Evolutionary conservation across 2,888 invertebrate genomes (phyloP), one percentile per base, ranked within the genome.

Genomic region (Eurois occulta): DNA sequence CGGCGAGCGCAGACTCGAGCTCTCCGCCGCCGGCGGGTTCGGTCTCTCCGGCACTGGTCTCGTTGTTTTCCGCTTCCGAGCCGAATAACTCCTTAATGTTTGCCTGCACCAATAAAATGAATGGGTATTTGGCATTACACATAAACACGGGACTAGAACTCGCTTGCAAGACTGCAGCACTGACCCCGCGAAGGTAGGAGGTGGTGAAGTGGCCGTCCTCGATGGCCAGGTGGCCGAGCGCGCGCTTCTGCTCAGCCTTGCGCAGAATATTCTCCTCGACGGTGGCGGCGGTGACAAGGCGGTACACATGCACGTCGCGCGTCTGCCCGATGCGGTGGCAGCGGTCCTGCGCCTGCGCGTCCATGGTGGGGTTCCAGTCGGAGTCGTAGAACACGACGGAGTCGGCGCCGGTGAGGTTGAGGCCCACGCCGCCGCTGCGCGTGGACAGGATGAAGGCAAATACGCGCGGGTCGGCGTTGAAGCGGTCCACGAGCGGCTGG

Each of bases 331-430:
- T 99, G 91, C 99, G 98, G 97, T 99, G 99, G 95, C 99, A 99
- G 89, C 99, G 97, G 97, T 99, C 99, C 95, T 99, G 99, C 85
- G 99, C 99, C 92, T 96, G 96, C 81, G 99, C 99, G 97, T 99
- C 99, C 99, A 99, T 99, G 10, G 99, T 99, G 72, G 99, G 99
- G 97, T 99, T 99, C 99, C 99, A 99, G 96, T 99, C 99, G 83
- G 99, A 99, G 97, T 99, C 99, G 95, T 99, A 99, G 97, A 99
- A 99, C 94, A 99, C 98, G 88, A 99, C 99, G 90, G 99, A 99
- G 97, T 99, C 99, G 66, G 99, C 99, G 86, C 99, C 99, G 52
- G 99, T 99, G 88, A 99, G 97, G 97, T 99, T 99, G 70, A 99
- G 99, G 75, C 99, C 99, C 67, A 99, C 98, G 91, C 99, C 99